Conservation (phyloP, 2,888 invertebrate genomes). For the Chaetogeoica ovagalla region DNA sequence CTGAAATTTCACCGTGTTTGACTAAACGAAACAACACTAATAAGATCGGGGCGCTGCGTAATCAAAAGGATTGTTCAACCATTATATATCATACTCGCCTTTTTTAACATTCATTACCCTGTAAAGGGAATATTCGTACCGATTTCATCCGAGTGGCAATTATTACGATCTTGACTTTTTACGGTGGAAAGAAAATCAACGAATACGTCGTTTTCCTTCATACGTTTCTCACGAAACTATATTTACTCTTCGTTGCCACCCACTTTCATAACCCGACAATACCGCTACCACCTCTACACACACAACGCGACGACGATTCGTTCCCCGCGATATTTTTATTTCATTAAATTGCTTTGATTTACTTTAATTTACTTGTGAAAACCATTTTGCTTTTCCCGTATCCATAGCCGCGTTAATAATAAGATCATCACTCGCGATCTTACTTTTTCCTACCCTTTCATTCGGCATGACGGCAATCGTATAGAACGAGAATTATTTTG, state of each 20-base stretch:
- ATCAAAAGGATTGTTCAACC: background rate
- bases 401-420: background rate
- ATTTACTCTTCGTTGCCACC: background rate
- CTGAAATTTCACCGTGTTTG: no score
- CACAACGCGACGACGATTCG: background rate
- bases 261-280: background rate
- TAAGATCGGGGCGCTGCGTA: no score
- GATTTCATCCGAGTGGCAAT: background rate
- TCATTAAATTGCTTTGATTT: conserved; percentile 20
- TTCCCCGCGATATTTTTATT: conserved; percentile 19
- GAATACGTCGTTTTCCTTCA: background rate
- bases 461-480: background rate
- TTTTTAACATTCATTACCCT: background rate
- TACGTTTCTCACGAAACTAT: conserved; percentile 4
- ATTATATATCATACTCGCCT: background rate
- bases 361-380: background rate
- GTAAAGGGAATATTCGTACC: background rate
- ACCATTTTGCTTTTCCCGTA: conserved; percentile 7
- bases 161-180: background rate
- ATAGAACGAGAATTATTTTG: conserved; percentile 1
- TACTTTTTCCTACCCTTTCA: conserved; percentile 4
- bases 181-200: background rate
- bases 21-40: no score
- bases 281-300: no score
- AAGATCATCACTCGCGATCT: conserved; percentile 13